A percentile compares a stretch with the other conserved stretches of the same genome.
phyloP scores from a whole-genome alignment of 2,797 vertebrate genomes.

The Novumbra hubbsi region DNA sequence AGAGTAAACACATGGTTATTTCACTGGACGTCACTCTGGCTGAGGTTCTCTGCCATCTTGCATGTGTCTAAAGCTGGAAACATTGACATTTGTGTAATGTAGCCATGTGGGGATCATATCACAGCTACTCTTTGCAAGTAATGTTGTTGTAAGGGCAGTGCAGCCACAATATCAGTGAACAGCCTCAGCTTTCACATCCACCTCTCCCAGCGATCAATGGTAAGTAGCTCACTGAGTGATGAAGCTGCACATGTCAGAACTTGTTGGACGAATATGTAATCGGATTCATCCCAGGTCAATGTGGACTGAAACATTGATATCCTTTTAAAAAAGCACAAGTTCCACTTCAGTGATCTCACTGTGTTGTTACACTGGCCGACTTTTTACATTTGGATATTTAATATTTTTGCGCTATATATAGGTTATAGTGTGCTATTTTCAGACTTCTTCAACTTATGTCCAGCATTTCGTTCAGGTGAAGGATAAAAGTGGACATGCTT shows the following conservation, averaged over 20 bases:
- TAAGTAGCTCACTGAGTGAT: constrained; percentile 2
- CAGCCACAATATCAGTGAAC: not conserved
- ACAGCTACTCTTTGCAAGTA: not conserved
- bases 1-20: not conserved
- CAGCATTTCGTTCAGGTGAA: too few relatives aligned
- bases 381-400: not conserved
- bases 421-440: too few relatives aligned
- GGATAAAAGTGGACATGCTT: too few relatives aligned
- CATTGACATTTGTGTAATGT: not conserved
- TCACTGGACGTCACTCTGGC: not conserved
- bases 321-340: not conserved
- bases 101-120: not conserved
- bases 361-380: not conserved
- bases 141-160: constrained; percentile 1
- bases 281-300: not conserved
- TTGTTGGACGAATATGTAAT: constrained; percentile 14
- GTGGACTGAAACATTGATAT: not conserved
- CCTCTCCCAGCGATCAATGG: constrained; percentile 8
- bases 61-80: not conserved
- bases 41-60: not conserved
- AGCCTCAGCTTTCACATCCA: not conserved
- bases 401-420: too few relatives aligned
- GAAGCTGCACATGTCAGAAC: constrained; percentile 1
- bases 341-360: not conserved
- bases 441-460: too few relatives aligned